Conservation (phyloP, 1,140 invertebrate genomes). For the Papilio dardanus region DNA sequence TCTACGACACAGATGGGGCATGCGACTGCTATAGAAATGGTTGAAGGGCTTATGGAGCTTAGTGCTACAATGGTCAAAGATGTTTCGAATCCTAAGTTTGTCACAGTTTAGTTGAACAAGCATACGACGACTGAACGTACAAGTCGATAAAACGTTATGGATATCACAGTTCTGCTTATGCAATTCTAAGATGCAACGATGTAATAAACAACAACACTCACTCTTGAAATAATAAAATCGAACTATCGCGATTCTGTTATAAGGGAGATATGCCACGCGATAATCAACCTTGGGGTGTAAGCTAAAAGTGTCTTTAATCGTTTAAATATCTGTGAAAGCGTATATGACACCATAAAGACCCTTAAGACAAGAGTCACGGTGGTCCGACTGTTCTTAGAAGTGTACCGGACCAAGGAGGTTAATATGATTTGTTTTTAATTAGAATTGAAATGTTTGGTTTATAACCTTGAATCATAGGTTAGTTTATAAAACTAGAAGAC, state of each 20-base stretch:
- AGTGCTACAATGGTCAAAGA: no score
- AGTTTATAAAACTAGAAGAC: not conserved
- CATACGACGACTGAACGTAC: no score
- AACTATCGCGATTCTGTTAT: not conserved
- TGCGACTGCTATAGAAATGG: not conserved
- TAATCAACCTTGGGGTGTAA: not conserved
- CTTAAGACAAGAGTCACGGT: constrained; percentile 19
- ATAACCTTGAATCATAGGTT: not conserved
- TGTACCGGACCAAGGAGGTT: not conserved
- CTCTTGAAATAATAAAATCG: not conserved
- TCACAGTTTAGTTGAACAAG: no score
- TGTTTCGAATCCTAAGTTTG: no score
- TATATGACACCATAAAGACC: constrained; percentile 25
- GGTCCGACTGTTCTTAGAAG: constrained; percentile 18
- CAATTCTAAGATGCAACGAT: not conserved
- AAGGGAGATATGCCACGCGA: not conserved
- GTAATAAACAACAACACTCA: not conserved
- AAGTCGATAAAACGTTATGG: no score
- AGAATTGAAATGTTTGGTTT: constrained; percentile 1
- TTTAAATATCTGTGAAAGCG: constrained; percentile 1
- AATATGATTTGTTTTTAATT: not conserved
- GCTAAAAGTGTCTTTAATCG: not conserved
- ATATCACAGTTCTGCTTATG: no score
- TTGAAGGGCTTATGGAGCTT: not conserved
- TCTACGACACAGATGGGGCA: not conserved